Conservation (phyloP, 2,113 vertebrate species). For the Rhizomys pruinosus region DNA sequence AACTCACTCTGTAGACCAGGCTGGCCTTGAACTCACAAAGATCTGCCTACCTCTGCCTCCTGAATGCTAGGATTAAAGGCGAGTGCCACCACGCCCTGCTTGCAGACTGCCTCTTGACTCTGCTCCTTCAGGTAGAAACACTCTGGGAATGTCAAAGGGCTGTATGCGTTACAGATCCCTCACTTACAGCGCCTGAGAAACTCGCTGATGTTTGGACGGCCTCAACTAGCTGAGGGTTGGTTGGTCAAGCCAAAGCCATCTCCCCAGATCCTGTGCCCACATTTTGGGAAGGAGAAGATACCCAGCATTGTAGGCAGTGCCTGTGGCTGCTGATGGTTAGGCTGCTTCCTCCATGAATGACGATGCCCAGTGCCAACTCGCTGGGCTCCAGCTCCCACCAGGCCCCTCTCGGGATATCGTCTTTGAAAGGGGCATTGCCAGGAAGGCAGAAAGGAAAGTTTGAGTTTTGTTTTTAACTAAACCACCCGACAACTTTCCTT, state of each 20-base stretch:
- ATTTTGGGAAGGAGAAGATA: not conserved
- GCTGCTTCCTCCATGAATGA: not conserved
- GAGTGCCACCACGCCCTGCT: too few relatives aligned
- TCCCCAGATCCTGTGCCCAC: too few relatives aligned
- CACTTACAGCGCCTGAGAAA: not conserved
- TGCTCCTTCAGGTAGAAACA: not conserved
- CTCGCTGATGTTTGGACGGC: not conserved
- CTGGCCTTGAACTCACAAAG: too few relatives aligned
- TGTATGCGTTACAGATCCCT: not conserved
- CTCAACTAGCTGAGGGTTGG: not conserved
- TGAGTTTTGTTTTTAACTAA: constrained; percentile 75
- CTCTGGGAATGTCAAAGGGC: not conserved
- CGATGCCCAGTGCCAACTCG: not conserved
- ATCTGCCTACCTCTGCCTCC: too few relatives aligned
- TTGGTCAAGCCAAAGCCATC: not conserved
- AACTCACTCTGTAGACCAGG: too few relatives aligned
- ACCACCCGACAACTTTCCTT: constrained; percentile 75
- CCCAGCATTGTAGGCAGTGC: not conserved
- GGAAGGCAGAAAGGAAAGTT: constrained; percentile 62
- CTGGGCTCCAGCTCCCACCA: not conserved
- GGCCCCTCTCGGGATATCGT: constrained; percentile 23
- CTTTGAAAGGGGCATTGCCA: constrained; percentile 70
- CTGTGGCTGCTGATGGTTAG: not conserved
- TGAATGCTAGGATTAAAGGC: too few relatives aligned
- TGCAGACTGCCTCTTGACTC: not conserved